These are phyloP conservation scores for Neopipo cinnamomea DNA, from an alignment of 2,113 vertebrate genomes.

Conservation along the genomic window DNA sequence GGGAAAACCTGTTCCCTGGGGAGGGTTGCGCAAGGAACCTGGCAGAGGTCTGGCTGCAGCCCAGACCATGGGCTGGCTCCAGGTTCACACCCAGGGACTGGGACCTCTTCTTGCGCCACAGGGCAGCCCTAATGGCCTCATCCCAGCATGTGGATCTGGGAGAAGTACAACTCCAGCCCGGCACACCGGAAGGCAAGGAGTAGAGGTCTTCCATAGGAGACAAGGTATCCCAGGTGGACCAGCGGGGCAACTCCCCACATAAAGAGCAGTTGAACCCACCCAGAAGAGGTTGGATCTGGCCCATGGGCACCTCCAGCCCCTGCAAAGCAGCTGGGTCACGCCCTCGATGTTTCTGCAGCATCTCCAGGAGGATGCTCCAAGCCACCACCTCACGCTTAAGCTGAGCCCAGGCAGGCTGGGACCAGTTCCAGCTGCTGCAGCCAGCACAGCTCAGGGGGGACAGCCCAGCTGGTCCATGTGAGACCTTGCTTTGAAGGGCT, in stretches of 20 bases:
- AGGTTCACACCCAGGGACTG: background rate
- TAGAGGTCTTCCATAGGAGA: background rate
- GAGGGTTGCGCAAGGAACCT: background rate
- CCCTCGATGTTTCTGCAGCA: background rate
- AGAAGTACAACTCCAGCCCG: background rate
- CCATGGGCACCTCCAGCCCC: background rate
- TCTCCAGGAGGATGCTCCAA: background rate
- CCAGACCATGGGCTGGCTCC: background rate
- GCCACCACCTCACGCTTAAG: background rate
- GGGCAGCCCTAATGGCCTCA: background rate
- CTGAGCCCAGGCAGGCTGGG: background rate
- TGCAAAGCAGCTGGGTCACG: background rate
- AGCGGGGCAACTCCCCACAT: background rate
- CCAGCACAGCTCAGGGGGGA: background rate
- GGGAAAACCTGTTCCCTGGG: slow-evolving; percentile 42
- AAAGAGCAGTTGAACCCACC: background rate
- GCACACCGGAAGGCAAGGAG: background rate
- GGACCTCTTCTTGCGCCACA: background rate
- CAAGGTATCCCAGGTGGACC: background rate
- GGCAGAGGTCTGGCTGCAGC: background rate
- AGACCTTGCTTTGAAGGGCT: background rate
- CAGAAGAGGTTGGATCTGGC: background rate
- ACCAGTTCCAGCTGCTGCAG: background rate
- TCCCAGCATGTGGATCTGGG: background rate
- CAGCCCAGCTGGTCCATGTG: background rate